Evolutionary conservation across 1,140 invertebrate species (phyloP).

Genomic region (Trialeurodes vaporariorum): DNA sequence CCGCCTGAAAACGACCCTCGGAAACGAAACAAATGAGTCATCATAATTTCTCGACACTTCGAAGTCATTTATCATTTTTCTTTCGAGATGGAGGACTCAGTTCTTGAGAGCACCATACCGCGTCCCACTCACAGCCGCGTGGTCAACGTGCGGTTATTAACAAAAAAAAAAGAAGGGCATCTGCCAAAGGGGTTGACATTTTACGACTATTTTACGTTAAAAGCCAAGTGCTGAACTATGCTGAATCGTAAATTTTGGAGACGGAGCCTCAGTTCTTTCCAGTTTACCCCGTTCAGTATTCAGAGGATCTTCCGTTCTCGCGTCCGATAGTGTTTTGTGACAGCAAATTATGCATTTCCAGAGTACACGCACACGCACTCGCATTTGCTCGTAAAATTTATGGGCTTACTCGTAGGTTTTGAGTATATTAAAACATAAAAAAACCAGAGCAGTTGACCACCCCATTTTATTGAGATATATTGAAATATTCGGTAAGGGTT

Average conservation of each 20-base stretch:
- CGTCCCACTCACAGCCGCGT: too few relatives aligned
- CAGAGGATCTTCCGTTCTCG: too few relatives aligned
- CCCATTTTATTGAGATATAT: not conserved
- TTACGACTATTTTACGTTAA: not conserved
- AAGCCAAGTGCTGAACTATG: not conserved
- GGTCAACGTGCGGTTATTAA: too few relatives aligned
- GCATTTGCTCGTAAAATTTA: not conserved
- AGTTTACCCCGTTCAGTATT: too few relatives aligned
- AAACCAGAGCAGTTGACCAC: not conserved
- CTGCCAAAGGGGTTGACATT: not conserved
- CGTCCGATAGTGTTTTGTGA: too few relatives aligned
- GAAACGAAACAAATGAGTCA: not conserved
- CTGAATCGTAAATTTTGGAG: not conserved
- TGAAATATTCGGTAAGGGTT: not conserved
- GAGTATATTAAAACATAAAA: not conserved
- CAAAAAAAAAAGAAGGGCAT: too few relatives aligned
- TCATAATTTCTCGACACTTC: not conserved
- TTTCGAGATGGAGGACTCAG: too few relatives aligned
- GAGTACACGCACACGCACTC: not conserved
- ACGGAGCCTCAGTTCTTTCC: too few relatives aligned
- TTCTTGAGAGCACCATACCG: too few relatives aligned
- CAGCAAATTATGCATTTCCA: too few relatives aligned
- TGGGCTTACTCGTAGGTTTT: not conserved
- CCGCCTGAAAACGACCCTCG: too few relatives aligned
- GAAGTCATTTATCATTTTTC: too few relatives aligned